These are phyloP conservation scores for Dendrophyllia cribrosa DNA, from an alignment of 64 coral and sea anemone genomes.

Conservation along the genomic window DNA sequence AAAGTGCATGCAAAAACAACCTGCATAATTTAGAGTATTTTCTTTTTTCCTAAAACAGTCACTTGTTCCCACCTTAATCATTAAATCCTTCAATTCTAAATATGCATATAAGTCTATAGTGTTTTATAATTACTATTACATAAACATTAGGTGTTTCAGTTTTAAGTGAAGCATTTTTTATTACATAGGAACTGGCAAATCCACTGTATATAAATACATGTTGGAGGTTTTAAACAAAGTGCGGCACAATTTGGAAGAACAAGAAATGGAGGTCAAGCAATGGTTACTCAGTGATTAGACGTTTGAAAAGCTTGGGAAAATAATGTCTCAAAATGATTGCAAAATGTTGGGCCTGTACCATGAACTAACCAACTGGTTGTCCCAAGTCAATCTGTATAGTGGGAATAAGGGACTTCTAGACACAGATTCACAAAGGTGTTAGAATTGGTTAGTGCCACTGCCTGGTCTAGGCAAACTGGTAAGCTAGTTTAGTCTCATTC, in stretches of 20 bases:
- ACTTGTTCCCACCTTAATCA: no score
- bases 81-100: no score
- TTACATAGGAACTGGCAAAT: conserved; percentile 17
- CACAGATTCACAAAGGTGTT: conserved; percentile 50
- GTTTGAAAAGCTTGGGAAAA: conserved; percentile 51
- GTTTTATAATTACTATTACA: no score
- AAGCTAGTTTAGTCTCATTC: not conserved
- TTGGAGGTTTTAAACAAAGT: not conserved
- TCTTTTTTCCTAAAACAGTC: no score
- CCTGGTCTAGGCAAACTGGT: conserved; percentile 63
- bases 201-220: not conserved
- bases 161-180: no score
- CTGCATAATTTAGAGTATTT: no score
- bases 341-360: conserved; percentile 64
- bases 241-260: not conserved
- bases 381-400: conserved; percentile 67
- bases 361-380: conserved; percentile 54
- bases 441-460: conserved; percentile 34
- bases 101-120: no score
- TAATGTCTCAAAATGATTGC: conserved; percentile 36
- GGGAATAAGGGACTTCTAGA: conserved; percentile 49
- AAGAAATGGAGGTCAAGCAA: not conserved
- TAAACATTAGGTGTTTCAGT: no score
- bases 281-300: conserved; percentile 54
- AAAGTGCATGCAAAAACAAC: no score